phyloP scores from a whole-genome alignment of 2,888 invertebrate genomes.

The Microctonus aethiopoides region DNA sequence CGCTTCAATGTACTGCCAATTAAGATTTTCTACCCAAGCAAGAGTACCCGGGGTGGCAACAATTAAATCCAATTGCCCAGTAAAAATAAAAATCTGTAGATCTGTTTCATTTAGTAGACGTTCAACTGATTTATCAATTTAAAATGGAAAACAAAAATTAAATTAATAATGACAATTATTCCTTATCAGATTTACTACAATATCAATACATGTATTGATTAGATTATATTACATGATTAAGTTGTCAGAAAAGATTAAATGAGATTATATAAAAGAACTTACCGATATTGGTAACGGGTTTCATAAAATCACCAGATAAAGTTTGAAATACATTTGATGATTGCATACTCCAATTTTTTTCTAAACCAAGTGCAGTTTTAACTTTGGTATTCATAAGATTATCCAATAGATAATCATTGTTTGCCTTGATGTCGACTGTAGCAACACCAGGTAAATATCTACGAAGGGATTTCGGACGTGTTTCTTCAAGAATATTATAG shows the following conservation, averaged over 20 bases:
- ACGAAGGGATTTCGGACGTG: background rate
- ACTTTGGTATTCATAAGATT: slow-evolving; percentile 80
- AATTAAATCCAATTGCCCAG: slow-evolving; percentile 86
- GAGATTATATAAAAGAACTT: slow-evolving; percentile 26
- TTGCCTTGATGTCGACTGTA: slow-evolving; percentile 51
- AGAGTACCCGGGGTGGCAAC: slow-evolving; percentile 83
- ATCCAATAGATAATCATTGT: slow-evolving; percentile 61
- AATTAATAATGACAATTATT: slow-evolving; percentile 4
- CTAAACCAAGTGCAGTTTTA: slow-evolving; percentile 73
- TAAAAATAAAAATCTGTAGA: slow-evolving; percentile 77
- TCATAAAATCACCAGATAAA: slow-evolving; percentile 81
- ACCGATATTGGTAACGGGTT: slow-evolving; percentile 79
- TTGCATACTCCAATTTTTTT: slow-evolving; percentile 73
- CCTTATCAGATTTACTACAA: too few species aligned
- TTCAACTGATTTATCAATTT: slow-evolving; percentile 69
- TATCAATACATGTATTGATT: too few species aligned
- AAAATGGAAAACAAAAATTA: background rate
- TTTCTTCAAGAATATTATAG: slow-evolving; percentile 80
- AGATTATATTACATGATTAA: too few species aligned
- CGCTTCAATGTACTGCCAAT: slow-evolving; percentile 72
- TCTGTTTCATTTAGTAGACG: slow-evolving; percentile 75
- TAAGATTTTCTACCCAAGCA: slow-evolving; percentile 79
- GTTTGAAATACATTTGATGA: slow-evolving; percentile 72
- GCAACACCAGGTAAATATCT: background rate
- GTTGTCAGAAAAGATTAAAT: slow-evolving; percentile 14